Evolutionary conservation across 2,888 invertebrate genomes (phyloP), one percentile per base, ranked within the genome.

Genomic region (Ectropis crepuscularia): DNA sequence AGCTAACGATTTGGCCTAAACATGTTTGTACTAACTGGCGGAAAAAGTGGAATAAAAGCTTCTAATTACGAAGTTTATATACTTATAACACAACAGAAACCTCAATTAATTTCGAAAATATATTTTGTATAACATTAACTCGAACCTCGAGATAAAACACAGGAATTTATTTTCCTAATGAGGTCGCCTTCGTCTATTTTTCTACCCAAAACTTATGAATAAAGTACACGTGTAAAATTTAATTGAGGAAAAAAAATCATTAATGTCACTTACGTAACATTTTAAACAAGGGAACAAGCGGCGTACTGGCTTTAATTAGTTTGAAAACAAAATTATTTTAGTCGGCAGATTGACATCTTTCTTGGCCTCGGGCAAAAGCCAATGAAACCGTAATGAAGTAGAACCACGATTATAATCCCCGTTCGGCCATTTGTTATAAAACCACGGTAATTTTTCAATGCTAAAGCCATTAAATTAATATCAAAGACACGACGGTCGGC

Each of bases 301-400:
- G 78, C 74, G 67, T 80, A 79, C 53, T 12, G 49, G 54, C 80
- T 85, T 81, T 86, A 87, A 89, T 90, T 88, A 88, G 85, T 87
- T 87, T 74, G 77, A 84, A 84, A 89, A 88, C 85, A 86, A 86
- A 85, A 82, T 78, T 79, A 77, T 82, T 81, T 79, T 75, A 63
- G 65, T 65, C 63, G 54, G 70, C 72, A 77, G 74, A 79, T 82
- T 82, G 85, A 83, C 83, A 83, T 79, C 76, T 75, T 68, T 66
- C 70, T 70, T 71, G 59, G 81, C 89, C 85, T 68, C 76, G 66
- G 85, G 88, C 77, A 68, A 67, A 70, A 70, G 69, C 79, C 88
- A 87, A 88, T 87, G 85, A 87, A 81, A 72, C 72, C 71, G 80
- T 85, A 86, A 88, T 87, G 82, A 88, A 80, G 77, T 74, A 75